phyloP scores from a whole-genome alignment of 2,888 invertebrate genomes.

The Amiota communis region DNA sequence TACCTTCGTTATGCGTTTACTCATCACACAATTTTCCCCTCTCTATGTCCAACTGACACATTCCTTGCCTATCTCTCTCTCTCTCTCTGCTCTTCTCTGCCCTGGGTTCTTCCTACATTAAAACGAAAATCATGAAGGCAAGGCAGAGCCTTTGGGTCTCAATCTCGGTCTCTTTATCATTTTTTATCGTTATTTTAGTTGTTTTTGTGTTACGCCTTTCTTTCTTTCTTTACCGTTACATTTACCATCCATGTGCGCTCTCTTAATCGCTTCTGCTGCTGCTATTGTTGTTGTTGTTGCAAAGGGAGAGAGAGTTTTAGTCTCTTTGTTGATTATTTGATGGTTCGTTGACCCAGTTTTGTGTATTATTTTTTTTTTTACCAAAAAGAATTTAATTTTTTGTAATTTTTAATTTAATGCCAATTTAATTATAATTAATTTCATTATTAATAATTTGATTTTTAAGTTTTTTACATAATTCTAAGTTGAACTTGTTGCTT shows the following conservation, averaged over 20 bases:
- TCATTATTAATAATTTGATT: background rate
- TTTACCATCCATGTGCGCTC: background rate
- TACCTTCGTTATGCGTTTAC: too few relatives aligned
- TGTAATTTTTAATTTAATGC: background rate
- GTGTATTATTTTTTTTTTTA: background rate
- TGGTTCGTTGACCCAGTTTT: constrained; percentile 24
- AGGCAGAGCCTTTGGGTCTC: too few relatives aligned
- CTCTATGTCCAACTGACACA: too few relatives aligned
- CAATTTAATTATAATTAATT: too few relatives aligned
- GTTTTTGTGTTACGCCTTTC: background rate
- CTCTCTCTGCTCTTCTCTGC: too few relatives aligned
- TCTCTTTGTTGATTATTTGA: background rate
- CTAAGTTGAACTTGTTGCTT: constrained; percentile 1
- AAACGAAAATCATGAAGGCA: too few relatives aligned
- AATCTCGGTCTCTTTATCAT: too few relatives aligned
- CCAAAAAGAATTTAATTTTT: too few relatives aligned
- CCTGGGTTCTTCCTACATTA: too few relatives aligned
- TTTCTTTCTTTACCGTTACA: background rate
- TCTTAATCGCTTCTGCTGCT: background rate
- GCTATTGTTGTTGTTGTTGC: background rate
- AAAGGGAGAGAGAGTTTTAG: background rate
- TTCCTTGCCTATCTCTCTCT: constrained; percentile 26
- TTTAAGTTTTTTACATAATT: background rate
- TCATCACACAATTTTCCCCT: too few relatives aligned
- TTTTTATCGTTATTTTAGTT: constrained; percentile 46